Conservation (phyloP, 2,888 invertebrate species). For the Pantelozetes paolii region DNA sequence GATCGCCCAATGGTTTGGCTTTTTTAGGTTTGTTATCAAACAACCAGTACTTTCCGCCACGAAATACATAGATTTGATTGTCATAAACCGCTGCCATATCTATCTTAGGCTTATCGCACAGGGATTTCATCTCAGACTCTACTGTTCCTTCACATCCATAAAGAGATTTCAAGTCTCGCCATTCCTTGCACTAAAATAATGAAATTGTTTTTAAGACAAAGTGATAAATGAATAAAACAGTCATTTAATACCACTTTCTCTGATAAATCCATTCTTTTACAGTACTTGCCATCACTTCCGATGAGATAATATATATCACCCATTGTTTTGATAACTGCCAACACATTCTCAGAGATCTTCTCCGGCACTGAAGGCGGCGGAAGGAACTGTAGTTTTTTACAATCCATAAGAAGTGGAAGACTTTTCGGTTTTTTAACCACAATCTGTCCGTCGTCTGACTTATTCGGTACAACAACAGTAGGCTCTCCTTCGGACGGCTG, state of each 20-base stretch:
- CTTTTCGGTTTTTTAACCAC: background rate
- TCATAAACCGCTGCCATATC: background rate
- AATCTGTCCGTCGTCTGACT: background rate
- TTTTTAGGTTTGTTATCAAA: slow-evolving; percentile 15
- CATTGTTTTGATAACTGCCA: background rate
- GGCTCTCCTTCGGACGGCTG: background rate
- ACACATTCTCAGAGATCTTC: background rate
- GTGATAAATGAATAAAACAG: background rate
- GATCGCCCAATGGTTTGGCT: slow-evolving; percentile 1
- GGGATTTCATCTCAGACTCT: background rate
- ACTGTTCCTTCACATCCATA: background rate
- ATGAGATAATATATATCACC: background rate
- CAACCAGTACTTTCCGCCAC: slow-evolving; percentile 4
- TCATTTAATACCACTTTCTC: background rate
- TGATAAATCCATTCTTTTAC: background rate
- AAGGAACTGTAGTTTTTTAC: background rate
- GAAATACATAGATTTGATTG: background rate
- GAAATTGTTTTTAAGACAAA: too few relatives aligned
- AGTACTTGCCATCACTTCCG: slow-evolving; percentile 8
- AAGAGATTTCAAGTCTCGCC: background rate
- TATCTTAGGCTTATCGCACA: slow-evolving; percentile 1
- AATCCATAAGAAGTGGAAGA: background rate
- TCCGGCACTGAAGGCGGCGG: background rate
- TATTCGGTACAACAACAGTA: background rate
- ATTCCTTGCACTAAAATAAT: slow-evolving; percentile 21